Conservation (phyloP, 2,888 invertebrate genomes). For the Xestobium rufovillosum region DNA sequence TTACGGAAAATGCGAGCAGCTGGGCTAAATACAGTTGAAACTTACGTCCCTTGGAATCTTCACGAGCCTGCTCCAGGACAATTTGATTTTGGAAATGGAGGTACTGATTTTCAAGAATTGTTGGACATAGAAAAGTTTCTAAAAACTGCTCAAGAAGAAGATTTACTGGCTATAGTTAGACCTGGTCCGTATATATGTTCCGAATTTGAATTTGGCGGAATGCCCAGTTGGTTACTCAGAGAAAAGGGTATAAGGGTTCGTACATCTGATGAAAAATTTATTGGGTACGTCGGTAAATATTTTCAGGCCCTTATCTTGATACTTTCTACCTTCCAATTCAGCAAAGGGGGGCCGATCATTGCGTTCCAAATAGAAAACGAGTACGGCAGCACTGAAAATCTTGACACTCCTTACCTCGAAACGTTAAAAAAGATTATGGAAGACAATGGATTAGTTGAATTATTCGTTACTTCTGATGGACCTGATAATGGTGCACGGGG, state of each 20-base stretch:
- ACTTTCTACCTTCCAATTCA: conserved; percentile 47
- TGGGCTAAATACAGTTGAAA: conserved; percentile 80
- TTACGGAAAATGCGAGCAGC: conserved; percentile 69
- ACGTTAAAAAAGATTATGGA: conserved; percentile 39
- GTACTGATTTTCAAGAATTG: conserved; percentile 48
- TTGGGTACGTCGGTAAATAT: conserved; percentile 46
- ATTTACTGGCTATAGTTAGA: conserved; percentile 73
- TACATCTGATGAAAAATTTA: conserved; percentile 37
- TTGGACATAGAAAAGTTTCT: conserved; percentile 59
- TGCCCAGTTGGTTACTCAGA: conserved; percentile 30
- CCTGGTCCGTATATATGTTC: conserved; percentile 89
- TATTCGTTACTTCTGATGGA: conserved; percentile 48
- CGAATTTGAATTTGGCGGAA: conserved; percentile 61
- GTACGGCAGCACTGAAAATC: too few relatives aligned
- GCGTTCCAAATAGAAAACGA: too few relatives aligned
- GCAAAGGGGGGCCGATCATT: conserved; percentile 60
- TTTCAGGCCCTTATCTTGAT: conserved; percentile 39
- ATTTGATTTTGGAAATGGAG: conserved; percentile 57
- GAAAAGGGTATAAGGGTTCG: conserved; percentile 46
- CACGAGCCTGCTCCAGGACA: conserved; percentile 70
- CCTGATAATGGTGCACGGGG: conserved; percentile 25
- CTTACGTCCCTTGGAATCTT: conserved; percentile 80
- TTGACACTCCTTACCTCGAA: too few relatives aligned
- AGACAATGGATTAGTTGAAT: conserved; percentile 41
- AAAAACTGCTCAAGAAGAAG: conserved; percentile 58